A percentile compares a stretch with the other conserved stretches of the same genome.
Conservation (phyloP, 2,797 vertebrate species). For the Pantherophis alleghaniensis region DNA sequence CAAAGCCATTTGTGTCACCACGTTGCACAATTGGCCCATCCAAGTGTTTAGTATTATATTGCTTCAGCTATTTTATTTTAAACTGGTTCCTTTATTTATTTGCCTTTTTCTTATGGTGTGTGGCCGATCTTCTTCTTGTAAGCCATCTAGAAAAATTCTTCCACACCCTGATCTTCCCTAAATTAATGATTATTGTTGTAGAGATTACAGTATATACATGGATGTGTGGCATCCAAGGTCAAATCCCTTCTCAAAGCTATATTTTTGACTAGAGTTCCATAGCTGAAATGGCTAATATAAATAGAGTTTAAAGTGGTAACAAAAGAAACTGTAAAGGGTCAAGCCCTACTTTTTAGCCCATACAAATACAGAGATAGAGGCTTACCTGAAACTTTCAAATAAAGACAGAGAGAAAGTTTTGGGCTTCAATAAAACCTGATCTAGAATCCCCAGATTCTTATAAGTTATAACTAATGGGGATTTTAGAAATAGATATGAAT, state of each 20-base stretch:
- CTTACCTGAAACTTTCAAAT: not conserved
- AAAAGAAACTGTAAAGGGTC: not conserved
- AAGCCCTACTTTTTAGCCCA: not conserved
- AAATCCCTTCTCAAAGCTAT: not conserved
- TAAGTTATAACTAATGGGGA: not conserved
- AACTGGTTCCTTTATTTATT: conserved; percentile 3
- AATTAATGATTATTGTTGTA: not conserved
- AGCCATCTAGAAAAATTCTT: not conserved
- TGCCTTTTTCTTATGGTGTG: not conserved
- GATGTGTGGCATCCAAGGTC: not conserved
- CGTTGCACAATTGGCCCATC: conserved; percentile 55
- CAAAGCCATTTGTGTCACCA: conserved; percentile 46
- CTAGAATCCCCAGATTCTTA: not conserved
- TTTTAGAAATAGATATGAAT: not conserved
- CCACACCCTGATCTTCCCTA: not conserved
- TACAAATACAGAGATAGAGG: not conserved
- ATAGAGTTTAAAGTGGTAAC: not conserved
- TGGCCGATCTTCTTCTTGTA: not conserved
- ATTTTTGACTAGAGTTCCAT: not conserved
- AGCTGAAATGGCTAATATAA: not conserved
- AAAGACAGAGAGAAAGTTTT: not conserved
- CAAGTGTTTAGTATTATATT: conserved; percentile 6
- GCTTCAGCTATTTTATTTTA: not conserved
- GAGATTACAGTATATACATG: not conserved
- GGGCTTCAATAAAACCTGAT: not conserved